Percentiles rank a stretch among this genome's conserved stretches.
phyloP scores from a whole-genome alignment of 2,113 vertebrate species.

The Mugil cephalus region DNA sequence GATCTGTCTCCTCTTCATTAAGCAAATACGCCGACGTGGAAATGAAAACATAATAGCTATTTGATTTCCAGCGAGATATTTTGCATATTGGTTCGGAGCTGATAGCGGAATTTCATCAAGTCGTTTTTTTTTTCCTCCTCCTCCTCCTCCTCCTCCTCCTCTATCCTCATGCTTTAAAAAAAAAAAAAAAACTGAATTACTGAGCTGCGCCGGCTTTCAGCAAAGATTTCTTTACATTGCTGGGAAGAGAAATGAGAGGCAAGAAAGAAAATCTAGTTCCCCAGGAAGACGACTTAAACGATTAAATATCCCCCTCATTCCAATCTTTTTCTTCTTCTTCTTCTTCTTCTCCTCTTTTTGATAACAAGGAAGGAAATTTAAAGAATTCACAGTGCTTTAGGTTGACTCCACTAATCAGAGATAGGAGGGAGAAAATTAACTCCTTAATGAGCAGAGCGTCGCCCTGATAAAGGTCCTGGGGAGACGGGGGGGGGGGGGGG shows the following conservation, averaged over 20 bases:
- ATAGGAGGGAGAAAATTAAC: constrained; percentile 87
- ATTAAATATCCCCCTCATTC: constrained; percentile 87
- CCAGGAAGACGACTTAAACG: constrained; percentile 85
- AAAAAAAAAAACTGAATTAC: no score
- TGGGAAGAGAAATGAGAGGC: constrained; percentile 79
- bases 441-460: constrained; percentile 87
- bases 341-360: constrained; percentile 81
- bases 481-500: constrained; percentile 68
- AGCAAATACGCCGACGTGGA: constrained; percentile 98
- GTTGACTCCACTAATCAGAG: constrained; percentile 85
- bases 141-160: constrained; percentile 42
- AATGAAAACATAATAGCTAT: constrained; percentile 99
- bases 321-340: constrained; percentile 60
- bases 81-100: constrained; percentile 99
- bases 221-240: constrained; percentile 88
- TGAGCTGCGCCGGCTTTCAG: constrained; percentile 87
- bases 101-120: constrained; percentile 99
- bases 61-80: constrained; percentile 99
- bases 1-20: constrained; percentile 99
- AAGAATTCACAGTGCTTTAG: constrained; percentile 88
- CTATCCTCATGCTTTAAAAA: constrained; percentile 95
- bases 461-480: constrained; percentile 79
- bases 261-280: constrained; percentile 83
- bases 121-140: constrained; percentile 81
- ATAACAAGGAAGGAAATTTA: constrained; percentile 86